Evolutionary conservation across 2,888 invertebrate species (phyloP).

Genomic region (Nymphalis c-album): DNA sequence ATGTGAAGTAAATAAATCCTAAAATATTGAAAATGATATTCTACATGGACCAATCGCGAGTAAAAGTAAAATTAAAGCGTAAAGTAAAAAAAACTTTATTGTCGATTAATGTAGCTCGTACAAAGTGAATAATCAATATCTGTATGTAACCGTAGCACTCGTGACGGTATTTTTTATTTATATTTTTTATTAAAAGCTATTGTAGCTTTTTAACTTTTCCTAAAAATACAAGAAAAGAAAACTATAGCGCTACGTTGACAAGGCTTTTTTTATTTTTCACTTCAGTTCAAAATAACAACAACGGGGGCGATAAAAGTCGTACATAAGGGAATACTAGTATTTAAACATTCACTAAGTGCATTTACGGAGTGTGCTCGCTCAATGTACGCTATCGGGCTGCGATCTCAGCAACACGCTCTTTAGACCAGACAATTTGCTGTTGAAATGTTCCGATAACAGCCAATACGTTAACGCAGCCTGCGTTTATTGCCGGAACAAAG

Average conservation of each 20-base stretch:
- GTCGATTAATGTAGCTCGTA: not conserved
- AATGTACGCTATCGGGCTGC: constrained; percentile 41
- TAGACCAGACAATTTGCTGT: constrained; percentile 45
- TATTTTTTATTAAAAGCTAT: too few relatives aligned
- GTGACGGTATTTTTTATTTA: too few relatives aligned
- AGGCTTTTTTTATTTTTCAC: not conserved
- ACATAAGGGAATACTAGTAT: constrained; percentile 31
- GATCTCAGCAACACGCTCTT: constrained; percentile 43
- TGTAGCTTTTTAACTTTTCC: too few relatives aligned
- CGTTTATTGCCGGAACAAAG: constrained; percentile 32
- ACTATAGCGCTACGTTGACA: too few relatives aligned
- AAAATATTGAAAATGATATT: not conserved
- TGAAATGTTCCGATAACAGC: constrained; percentile 45
- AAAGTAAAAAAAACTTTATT: too few relatives aligned
- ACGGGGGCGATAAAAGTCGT: not conserved
- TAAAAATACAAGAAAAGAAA: too few relatives aligned
- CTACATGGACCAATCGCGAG: not conserved
- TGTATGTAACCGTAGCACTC: too few relatives aligned
- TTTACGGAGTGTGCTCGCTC: constrained; percentile 40
- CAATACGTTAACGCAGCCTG: constrained; percentile 34
- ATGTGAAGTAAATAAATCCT: too few relatives aligned
- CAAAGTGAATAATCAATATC: too few relatives aligned
- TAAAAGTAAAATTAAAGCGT: not conserved
- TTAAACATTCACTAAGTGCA: constrained; percentile 44
- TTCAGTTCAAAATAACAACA: not conserved